A percentile compares a stretch with the other conserved stretches of the same genome.
Evolutionary conservation across 2,888 invertebrate genomes (phyloP).

Genomic region (Andrena haemorrhoa): DNA sequence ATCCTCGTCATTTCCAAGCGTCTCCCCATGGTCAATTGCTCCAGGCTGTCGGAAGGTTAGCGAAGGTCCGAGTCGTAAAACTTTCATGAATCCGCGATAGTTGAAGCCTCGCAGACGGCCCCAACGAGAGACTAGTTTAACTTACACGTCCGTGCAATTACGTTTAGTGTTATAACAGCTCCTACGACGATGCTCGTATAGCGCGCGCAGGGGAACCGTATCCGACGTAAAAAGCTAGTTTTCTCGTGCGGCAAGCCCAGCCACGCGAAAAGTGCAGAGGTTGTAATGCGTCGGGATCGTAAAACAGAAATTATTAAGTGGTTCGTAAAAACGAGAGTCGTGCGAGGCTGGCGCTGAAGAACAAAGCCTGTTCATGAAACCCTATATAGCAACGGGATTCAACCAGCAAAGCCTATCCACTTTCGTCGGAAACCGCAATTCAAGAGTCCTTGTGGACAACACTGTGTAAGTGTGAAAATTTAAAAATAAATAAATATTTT

Average conservation of each 20-base stretch:
- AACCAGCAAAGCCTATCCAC: not conserved
- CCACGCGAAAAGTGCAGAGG: slow-evolving; percentile 28
- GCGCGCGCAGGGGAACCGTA: slow-evolving; percentile 43
- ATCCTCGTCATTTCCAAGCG: slow-evolving; percentile 19
- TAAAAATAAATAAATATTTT: too few species aligned
- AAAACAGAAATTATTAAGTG: slow-evolving; percentile 70
- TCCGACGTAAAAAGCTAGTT: slow-evolving; percentile 63
- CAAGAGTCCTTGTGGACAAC: too few species aligned
- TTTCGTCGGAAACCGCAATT: not conserved
- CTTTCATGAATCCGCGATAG: slow-evolving; percentile 55
- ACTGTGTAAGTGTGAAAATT: too few species aligned
- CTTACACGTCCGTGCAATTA: slow-evolving; percentile 63
- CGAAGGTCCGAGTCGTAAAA: slow-evolving; percentile 35
- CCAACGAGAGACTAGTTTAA: slow-evolving; percentile 56
- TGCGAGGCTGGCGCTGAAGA: slow-evolving; percentile 34
- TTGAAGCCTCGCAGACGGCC: slow-evolving; percentile 21
- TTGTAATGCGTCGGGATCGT: slow-evolving; percentile 50
- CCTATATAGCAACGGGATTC: not conserved
- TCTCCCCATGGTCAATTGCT: slow-evolving; percentile 39
- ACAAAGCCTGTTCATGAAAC: slow-evolving; percentile 6
- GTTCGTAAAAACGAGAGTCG: slow-evolving; percentile 50
- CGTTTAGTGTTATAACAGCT: slow-evolving; percentile 60
- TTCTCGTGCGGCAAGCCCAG: slow-evolving; percentile 42
- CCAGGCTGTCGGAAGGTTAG: slow-evolving; percentile 19
- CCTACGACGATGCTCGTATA: slow-evolving; percentile 57